Evolutionary conservation across 2,888 invertebrate species (phyloP), one percentile per base, ranked within the genome.

Genomic region (Leptinotarsa juncta): DNA sequence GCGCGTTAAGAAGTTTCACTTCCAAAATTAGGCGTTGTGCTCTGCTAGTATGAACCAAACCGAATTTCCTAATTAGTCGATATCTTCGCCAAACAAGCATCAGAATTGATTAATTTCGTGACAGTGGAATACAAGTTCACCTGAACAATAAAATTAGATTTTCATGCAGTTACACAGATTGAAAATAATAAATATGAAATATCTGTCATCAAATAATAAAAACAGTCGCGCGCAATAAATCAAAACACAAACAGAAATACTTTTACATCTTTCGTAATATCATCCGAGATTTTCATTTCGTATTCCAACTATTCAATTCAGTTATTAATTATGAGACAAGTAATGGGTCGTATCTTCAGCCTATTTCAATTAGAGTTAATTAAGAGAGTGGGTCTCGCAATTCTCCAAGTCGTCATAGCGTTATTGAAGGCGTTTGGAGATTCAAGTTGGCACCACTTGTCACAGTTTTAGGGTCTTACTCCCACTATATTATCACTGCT

Each of bases 331-430:
- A 82, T 77, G 82, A 77, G 82, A 81, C 83, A 82, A 81, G 82
- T 82, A 83, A 83, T 83, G 80, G 83, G 83, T 79, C 83, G 82
- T 83, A 83, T 83, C 83, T 83, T 82, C 82, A 75, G 78, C 72
- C 69, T 70, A 74, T 71, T 77, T 73, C 70, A 77, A 74, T 77
- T 77, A 73, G 77, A 77, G 71, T 77, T 72, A 73, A 77, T 77
- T 77, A 74, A 74, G 67, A 62, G 67, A 77, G 70, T 71, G 49
- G 67, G 73, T 71, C 76, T 82, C 81, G 81, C 80, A 82, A 79
- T 81, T 83, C 79, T 72, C 75, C 77, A 77, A 80, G 80, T 81
- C 80, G 79, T 81, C 81, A 79, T 74, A 50, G 67, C 26, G 71
- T 78, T 78, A 78, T 80, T 78, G 76, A 80, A 77, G 75, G 76